phyloP scores from a whole-genome alignment of 2,113 vertebrate species.

The Cololabis saira region DNA sequence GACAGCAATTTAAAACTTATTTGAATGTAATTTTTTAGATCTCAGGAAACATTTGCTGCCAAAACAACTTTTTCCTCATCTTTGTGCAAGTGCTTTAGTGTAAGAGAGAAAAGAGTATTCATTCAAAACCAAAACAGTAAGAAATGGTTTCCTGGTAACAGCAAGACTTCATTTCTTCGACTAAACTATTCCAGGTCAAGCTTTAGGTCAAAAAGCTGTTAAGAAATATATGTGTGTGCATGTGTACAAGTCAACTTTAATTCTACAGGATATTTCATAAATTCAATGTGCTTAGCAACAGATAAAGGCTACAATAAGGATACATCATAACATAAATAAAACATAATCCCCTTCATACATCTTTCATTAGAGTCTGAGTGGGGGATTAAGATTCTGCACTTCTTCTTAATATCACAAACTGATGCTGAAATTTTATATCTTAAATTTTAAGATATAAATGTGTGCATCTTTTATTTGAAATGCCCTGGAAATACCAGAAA shows the following conservation, averaged over 20 bases:
- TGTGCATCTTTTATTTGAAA: neutral
- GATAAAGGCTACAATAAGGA: neutral
- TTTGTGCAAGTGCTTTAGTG: slow-evolving; percentile 12
- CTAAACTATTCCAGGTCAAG: slow-evolving; percentile 31
- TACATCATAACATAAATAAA: neutral
- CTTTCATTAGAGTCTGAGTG: slow-evolving; percentile 44
- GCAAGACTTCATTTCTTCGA: slow-evolving; percentile 22
- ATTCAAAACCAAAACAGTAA: slow-evolving; percentile 6
- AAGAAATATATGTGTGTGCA: neutral
- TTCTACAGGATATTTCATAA: neutral
- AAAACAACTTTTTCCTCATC: slow-evolving; percentile 5
- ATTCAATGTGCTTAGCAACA: neutral
- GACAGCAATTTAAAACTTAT: too few species aligned
- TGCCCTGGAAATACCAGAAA: neutral
- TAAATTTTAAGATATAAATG: slow-evolving; percentile 3
- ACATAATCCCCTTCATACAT: slow-evolving; percentile 41
- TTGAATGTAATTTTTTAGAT: neutral
- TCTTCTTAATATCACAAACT: slow-evolving; percentile 34
- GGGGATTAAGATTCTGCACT: slow-evolving; percentile 33
- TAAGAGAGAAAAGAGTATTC: slow-evolving; percentile 4
- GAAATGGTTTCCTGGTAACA: slow-evolving; percentile 43
- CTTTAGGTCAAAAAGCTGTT: slow-evolving; percentile 26
- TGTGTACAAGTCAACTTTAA: neutral
- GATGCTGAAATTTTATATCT: neutral
- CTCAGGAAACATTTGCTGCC: slow-evolving; percentile 9